Evolutionary conservation across 2,888 invertebrate species (phyloP).

Genomic region (Agrochola litura): DNA sequence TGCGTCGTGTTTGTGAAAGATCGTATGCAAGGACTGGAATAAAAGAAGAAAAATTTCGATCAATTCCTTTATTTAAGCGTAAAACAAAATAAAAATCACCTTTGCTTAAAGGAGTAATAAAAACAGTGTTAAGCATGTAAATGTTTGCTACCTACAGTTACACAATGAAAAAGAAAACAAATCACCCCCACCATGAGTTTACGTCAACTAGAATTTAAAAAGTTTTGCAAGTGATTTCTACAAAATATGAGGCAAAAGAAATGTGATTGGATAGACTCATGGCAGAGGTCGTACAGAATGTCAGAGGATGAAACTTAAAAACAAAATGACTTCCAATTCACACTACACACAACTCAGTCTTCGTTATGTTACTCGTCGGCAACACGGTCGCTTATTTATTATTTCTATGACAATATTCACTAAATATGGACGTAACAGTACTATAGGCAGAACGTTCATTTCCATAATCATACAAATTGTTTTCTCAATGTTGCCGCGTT

Average conservation of each 20-base stretch:
- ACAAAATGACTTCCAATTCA: constrained; percentile 73
- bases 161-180: constrained; percentile 48
- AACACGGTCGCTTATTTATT: constrained; percentile 63
- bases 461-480: constrained; percentile 40
- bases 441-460: constrained; percentile 63
- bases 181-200: constrained; percentile 57
- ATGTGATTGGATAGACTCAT: constrained; percentile 45
- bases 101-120: constrained; percentile 70
- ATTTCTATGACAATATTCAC: constrained; percentile 61
- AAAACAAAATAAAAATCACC: constrained; percentile 75
- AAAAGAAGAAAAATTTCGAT: constrained; percentile 51
- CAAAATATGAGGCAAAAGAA: constrained; percentile 24
- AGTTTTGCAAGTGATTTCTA: constrained; percentile 46
- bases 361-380: constrained; percentile 72
- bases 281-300: constrained; percentile 50
- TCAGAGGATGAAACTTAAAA: constrained; percentile 65
- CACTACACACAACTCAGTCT: constrained; percentile 80
- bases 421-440: constrained; percentile 69
- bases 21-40: neutral
- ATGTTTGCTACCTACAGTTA: constrained; percentile 53
- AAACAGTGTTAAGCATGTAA: constrained; percentile 63
- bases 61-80: constrained; percentile 82
- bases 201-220: constrained; percentile 35
- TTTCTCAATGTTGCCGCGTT: constrained; percentile 57
- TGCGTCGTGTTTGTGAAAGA: neutral